Conservation (phyloP, 2,888 invertebrate species). For the Ennomos quercinarius region DNA sequence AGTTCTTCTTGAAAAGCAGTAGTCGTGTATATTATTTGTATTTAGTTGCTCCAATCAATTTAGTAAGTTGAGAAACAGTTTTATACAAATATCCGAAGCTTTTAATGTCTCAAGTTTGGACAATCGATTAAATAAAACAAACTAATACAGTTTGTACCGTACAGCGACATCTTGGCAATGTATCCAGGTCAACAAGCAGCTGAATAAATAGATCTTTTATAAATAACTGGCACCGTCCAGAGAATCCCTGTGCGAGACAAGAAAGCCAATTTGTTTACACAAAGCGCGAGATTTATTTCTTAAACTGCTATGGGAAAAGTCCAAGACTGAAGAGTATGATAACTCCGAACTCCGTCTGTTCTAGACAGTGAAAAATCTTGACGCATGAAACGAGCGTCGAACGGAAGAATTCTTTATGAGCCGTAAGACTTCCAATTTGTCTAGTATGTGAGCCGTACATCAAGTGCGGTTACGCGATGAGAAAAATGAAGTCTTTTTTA, state of each 20-base stretch:
- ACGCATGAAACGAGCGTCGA: too few species aligned
- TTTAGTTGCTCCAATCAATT: too few species aligned
- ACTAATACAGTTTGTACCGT: conserved; percentile 17
- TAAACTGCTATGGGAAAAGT: conserved; percentile 15
- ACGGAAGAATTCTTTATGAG: conserved; percentile 16
- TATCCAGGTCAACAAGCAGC: conserved; percentile 77
- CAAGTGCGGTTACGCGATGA: conserved; percentile 43
- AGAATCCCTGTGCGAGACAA: conserved; percentile 44
- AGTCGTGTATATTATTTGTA: too few species aligned
- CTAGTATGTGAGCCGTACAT: conserved; percentile 47
- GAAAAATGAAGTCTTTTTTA: conserved; percentile 60
- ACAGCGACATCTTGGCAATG: conserved; percentile 64
- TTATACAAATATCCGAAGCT: not conserved
- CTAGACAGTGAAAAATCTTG: conserved; percentile 44
- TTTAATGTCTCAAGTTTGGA: conserved; percentile 6
- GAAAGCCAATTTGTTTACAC: conserved; percentile 63
- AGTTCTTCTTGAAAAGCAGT: too few species aligned
- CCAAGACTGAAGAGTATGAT: conserved; percentile 30
- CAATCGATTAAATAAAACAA: conserved; percentile 28
- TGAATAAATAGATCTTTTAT: conserved; percentile 82
- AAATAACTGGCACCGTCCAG: conserved; percentile 63
- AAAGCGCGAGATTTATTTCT: conserved; percentile 31
- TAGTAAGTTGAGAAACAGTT: not conserved
- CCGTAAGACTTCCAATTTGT: conserved; percentile 29
- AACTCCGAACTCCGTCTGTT: conserved; percentile 32